Evolutionary conservation across 2,113 vertebrate genomes (phyloP), one percentile per base, ranked within the genome.

Genomic region (Anguilla japonica): DNA sequence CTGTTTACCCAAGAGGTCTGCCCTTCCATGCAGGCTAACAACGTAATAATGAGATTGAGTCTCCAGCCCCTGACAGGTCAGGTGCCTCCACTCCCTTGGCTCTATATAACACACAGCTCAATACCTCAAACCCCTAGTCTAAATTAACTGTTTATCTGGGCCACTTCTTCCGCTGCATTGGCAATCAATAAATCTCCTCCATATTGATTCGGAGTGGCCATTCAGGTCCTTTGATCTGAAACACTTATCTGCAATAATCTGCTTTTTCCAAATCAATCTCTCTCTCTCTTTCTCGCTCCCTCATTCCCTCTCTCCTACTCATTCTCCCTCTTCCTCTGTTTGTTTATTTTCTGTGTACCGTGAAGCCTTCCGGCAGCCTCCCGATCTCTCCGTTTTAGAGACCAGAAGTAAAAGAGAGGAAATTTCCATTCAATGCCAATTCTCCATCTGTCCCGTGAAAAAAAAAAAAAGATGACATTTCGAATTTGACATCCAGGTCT

Each of bases 161-260:
- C 83, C 88, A 46, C 53, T 82, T 87, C 75, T 22, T 29, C 80
- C 46, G 60, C 78, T 57, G 50, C 39, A n/a, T 60, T 41, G 79
- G 22, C 11, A 81, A 84, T 89, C 90, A 78, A 91, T 86, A 82
- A 11, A 84, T 46, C 86, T 89, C 56, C 79, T 46, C 87, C 50
- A 14, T 89, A 87, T 88, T 78, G 87, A 89, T 90, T 82, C 60
- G 9, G 20, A 29, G 18, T 41, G 9, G 85, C 86, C 85, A 63
- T 80, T 67, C 46, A 79, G 84, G 86, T 87, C 84, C 41, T 80
- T 67, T 86, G 89, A 88, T 88, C 87, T 85, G 29, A 83, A 88
- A 84, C 86, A 90, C 90, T 90, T 89, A 87, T 89, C 90, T 88
- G 79, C 83, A 91, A 89, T 87, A 89, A 91, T 89, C 91, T 86